These are phyloP conservation scores for Scomber colias DNA, from an alignment of 2,113 vertebrate genomes.

Conservation along the genomic window DNA sequence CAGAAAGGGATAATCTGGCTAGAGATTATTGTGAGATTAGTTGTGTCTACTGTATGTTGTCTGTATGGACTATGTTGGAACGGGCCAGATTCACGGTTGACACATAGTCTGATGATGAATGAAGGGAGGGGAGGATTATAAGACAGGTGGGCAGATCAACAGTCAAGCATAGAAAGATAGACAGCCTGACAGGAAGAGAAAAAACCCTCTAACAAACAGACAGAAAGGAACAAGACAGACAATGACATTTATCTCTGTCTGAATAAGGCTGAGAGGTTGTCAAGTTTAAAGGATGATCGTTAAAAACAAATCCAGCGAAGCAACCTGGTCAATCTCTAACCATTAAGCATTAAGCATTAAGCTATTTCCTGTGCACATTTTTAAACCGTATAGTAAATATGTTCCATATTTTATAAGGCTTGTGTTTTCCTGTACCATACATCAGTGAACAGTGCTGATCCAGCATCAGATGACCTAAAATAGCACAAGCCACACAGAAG, in stretches of 20 bases:
- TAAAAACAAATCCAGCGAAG: neutral
- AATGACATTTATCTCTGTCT: slow-evolving; percentile 6
- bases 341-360: slow-evolving; percentile 7
- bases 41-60: slow-evolving; percentile 57
- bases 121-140: slow-evolving; percentile 33
- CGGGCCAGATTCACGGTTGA: slow-evolving; percentile 19
- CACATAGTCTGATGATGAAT: slow-evolving; percentile 29
- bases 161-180: slow-evolving; percentile 24
- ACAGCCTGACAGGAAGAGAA: slow-evolving; percentile 13
- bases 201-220: neutral
- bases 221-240: neutral
- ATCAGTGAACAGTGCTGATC: neutral
- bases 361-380: neutral
- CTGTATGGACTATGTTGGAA: slow-evolving; percentile 31
- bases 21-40: slow-evolving; percentile 78
- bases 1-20: slow-evolving; percentile 67
- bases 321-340: neutral
- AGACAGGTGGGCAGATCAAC: slow-evolving; percentile 44
- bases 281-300: slow-evolving; percentile 20
- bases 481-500: neutral
- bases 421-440: slow-evolving; percentile 12
- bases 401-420: slow-evolving; percentile 42
- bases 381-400: slow-evolving; percentile 17
- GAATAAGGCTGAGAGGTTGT: slow-evolving; percentile 18
- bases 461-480: neutral